Evolutionary conservation across 2,797 vertebrate species (phyloP).

Genomic region (Simalia tracyae): DNA sequence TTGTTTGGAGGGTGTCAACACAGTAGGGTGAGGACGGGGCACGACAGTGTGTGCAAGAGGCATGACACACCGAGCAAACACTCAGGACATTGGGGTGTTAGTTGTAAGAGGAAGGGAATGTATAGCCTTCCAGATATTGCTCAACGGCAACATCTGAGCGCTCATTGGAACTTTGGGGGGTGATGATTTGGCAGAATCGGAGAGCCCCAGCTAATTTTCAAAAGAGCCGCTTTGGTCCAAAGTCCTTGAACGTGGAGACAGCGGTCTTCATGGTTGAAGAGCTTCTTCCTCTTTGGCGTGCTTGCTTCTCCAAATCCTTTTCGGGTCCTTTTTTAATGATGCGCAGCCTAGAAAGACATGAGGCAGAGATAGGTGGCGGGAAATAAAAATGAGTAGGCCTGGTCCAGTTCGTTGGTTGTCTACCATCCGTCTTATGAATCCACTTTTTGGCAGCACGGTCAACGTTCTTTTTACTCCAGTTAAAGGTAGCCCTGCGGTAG

Average conservation of each 20-base stretch:
- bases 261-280: no score
- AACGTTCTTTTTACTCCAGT: not conserved
- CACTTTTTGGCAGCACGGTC: no score
- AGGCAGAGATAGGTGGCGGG: no score
- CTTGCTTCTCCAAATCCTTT: not conserved
- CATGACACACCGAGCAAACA: not conserved
- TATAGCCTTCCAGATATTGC: not conserved
- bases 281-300: not conserved
- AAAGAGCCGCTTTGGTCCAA: not conserved
- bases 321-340: not conserved
- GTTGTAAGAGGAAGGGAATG: no score
- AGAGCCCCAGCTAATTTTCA: not conserved
- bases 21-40: not conserved
- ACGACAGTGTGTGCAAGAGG: no score
- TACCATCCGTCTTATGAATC: not conserved
- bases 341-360: fast-evolving
- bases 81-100: no score
- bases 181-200: not conserved
- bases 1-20: not conserved
- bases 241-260: not conserved
- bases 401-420: not conserved
- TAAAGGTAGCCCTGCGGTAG: not conserved
- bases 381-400: not conserved
- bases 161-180: not conserved
- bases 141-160: no score